phyloP scores from a whole-genome alignment of 2,888 invertebrate genomes.

The Aphidius colemani region DNA sequence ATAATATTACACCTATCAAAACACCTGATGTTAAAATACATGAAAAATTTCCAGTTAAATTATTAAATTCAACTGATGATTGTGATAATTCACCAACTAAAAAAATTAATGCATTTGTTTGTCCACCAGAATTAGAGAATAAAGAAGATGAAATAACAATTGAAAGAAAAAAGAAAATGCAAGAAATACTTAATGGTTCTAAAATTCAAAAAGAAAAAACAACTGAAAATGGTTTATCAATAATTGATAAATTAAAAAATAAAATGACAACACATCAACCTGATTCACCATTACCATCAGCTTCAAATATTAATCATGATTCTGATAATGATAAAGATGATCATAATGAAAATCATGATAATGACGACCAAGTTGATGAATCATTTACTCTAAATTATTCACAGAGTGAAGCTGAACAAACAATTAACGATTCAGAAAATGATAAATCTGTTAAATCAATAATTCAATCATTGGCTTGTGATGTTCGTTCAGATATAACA shows the following conservation, averaged over 20 bases:
- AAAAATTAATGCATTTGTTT: slow-evolving; percentile 55
- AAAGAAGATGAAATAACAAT: slow-evolving; percentile 61
- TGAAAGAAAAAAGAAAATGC: slow-evolving; percentile 62
- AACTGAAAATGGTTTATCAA: slow-evolving; percentile 49
- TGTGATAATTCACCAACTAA: slow-evolving; percentile 26
- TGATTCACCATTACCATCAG: neutral
- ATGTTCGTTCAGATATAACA: neutral
- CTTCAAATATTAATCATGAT: slow-evolving; percentile 8
- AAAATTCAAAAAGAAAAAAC: slow-evolving; percentile 47
- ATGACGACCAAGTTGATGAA: neutral
- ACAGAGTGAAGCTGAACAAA: no score
- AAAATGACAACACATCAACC: slow-evolving; percentile 48
- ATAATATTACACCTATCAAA: neutral
- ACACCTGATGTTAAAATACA: neutral
- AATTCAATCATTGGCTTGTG: neutral
- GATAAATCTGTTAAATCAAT: neutral
- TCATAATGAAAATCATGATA: neutral
- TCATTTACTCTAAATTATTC: no score
- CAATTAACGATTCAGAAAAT: neutral
- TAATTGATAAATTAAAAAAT: slow-evolving; percentile 53
- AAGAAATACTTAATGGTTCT: slow-evolving; percentile 58
- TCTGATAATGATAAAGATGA: slow-evolving; percentile 8
- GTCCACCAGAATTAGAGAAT: slow-evolving; percentile 57
- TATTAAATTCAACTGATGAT: slow-evolving; percentile 16
- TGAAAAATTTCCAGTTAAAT: neutral